Evolutionary conservation across 2,113 vertebrate genomes (phyloP).

Genomic region (Sylvietta virens): DNA sequence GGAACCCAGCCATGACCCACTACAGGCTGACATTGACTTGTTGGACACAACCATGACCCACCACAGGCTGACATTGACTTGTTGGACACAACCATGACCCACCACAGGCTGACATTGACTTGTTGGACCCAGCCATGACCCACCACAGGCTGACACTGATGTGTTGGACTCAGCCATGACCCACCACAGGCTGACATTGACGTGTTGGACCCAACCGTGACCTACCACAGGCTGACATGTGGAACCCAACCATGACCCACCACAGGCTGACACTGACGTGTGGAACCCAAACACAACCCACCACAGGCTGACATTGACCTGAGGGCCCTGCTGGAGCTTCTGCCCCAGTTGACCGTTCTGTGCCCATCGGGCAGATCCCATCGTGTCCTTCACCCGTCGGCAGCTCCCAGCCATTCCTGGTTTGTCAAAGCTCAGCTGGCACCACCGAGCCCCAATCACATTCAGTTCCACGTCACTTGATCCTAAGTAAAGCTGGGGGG

Average conservation of each 20-base stretch:
- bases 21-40: too few relatives aligned
- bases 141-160: not conserved
- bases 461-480: not conserved
- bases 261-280: accelerated
- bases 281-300: accelerated
- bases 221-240: not conserved
- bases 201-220: accelerated
- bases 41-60: too few relatives aligned
- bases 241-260: accelerated
- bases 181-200: not conserved
- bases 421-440: not conserved
- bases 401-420: not conserved
- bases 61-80: not conserved
- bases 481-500: not conserved
- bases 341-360: not conserved
- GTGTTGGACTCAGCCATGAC: accelerated
- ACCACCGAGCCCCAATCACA: not conserved
- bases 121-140: accelerated
- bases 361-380: not conserved
- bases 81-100: accelerated
- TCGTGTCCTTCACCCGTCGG: not conserved
- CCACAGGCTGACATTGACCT: accelerated
- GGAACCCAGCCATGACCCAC: too few relatives aligned
- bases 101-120: too few relatives aligned
- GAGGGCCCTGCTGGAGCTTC: not conserved